Evolutionary conservation across 2,888 invertebrate species (phyloP), one percentile per base, ranked within the genome.

Genomic region (Amphiduros pacificus): DNA sequence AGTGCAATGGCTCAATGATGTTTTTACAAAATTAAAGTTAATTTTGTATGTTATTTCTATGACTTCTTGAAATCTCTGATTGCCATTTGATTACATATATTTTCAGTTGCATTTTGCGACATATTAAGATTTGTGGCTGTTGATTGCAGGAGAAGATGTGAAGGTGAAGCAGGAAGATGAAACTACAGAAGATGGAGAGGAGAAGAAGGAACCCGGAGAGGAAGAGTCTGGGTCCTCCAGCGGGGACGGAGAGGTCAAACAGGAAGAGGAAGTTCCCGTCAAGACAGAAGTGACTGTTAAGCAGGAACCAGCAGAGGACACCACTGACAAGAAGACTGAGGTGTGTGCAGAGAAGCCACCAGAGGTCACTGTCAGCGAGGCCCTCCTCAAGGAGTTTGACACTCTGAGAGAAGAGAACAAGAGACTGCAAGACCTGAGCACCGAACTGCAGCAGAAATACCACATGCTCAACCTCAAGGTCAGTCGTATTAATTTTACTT

Each of bases 361-460:
- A 52, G 56, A 50, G 40, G 53, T 63, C 28, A 69, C 63, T 3
- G 63, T 77, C 5, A 65, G 66, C 40, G 68, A 92, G 76, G 89
- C 90, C 1, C 89, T 96, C 24, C 88, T 91, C 48, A 90, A 92
- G 68, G 90, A 94, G 26, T 92, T 95, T 77, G 88, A 89, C 58
- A 92, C 94, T 77, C 87, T 96, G 64, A 92, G 94, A 78, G 88
- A 88, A 1, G 97, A 98, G 85, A 97, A 95, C 84, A 87, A 91
- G 50, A 90, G 91, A 69, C 87, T 98, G n/a, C 94, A 96, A 84
- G 91, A 91, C 29, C 85, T 94, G 58, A 92, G 93, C 74, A 94
- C 95, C 2, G 89, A 91, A 4, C 85, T 97, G 44, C 97, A 97
- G 77, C 94, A 95, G 84, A 90, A 91, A 71, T 93, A 96, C 78